Evolutionary conservation across 2,888 invertebrate species (phyloP).

Genomic region (Acanthosepion pharaonis): DNA sequence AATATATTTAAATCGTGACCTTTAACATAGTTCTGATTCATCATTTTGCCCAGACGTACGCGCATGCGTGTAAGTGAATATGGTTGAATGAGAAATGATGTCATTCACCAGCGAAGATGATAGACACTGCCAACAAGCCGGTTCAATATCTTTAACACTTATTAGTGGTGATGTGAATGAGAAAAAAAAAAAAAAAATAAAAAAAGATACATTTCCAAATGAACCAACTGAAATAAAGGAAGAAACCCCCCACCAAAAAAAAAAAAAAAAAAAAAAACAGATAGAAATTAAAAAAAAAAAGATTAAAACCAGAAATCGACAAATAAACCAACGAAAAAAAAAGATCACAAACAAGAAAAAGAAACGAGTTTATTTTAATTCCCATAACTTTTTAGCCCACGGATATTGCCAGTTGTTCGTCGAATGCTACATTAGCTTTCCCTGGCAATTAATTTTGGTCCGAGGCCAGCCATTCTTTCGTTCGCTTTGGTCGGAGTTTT

Average conservation of each 20-base stretch:
- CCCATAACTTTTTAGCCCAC: constrained; percentile 8
- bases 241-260: too few species aligned
- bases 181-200: not conserved
- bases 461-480: not conserved
- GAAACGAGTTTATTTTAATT: not conserved
- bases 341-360: not conserved
- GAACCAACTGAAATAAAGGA: not conserved
- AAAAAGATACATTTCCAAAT: not conserved
- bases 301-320: not conserved
- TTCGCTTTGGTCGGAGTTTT: not conserved
- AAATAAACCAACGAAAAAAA: not conserved
- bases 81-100: not conserved
- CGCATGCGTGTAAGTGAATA: not conserved
- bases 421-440: not conserved
- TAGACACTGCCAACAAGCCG: not conserved
- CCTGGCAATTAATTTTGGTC: constrained; percentile 21
- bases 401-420: not conserved
- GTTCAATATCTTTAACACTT: not conserved
- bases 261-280: too few species aligned
- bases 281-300: not conserved
- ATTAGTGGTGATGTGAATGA: not conserved
- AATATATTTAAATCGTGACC: too few species aligned
- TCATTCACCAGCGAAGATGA: not conserved
- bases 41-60: not conserved
- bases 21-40: not conserved